Conservation (phyloP, 2,113 vertebrate genomes). For the Sapajus apella region DNA sequence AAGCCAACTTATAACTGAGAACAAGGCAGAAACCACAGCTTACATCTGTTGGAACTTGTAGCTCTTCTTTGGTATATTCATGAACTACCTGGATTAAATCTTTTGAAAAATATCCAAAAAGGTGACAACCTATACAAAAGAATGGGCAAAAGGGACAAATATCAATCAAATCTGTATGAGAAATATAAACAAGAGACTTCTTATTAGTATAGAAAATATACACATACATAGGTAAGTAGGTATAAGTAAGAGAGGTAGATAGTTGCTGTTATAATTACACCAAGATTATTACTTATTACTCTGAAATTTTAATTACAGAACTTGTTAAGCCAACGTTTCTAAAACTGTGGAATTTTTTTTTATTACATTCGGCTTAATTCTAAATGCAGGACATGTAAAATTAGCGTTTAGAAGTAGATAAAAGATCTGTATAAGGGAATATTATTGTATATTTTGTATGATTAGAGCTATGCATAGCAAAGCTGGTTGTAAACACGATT, state of each 20-base stretch:
- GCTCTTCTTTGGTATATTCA: conserved; percentile 91
- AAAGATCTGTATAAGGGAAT: not conserved
- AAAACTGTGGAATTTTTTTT: not conserved
- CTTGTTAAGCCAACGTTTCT: not conserved
- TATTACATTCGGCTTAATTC: not conserved
- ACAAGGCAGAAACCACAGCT: conserved; percentile 67
- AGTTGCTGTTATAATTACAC: not conserved
- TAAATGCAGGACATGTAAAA: not conserved
- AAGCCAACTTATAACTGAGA: conserved; percentile 17
- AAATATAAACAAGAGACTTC: not conserved
- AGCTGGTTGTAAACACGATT: no score
- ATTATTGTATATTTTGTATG: not conserved
- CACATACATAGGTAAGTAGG: not conserved
- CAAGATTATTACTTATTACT: not conserved
- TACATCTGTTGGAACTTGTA: conserved; percentile 92
- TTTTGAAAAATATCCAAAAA: conserved; percentile 98
- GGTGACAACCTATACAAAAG: conserved; percentile 89
- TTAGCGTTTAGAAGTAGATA: conserved; percentile 19
- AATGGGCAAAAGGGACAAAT: conserved; percentile 51
- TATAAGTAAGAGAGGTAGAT: not conserved
- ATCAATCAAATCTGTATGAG: not conserved
- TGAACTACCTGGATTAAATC: conserved; percentile 92
- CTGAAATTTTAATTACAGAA: not conserved
- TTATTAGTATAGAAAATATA: not conserved
- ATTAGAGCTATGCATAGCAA: no score